phyloP scores from a whole-genome alignment of 2,113 vertebrate species.

The Vulpes lagopus region DNA sequence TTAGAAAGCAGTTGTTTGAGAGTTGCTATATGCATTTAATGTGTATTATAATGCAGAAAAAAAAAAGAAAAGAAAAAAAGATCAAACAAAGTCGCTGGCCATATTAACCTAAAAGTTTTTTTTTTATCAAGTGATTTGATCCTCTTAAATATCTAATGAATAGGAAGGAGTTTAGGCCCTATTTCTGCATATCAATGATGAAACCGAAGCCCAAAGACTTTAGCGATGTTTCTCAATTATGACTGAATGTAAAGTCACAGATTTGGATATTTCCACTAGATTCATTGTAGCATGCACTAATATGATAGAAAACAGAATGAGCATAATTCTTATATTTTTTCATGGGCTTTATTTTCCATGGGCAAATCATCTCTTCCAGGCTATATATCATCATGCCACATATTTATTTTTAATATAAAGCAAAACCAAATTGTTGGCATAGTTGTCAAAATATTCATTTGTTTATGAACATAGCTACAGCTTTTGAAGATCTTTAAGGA shows the following conservation, averaged over 20 bases:
- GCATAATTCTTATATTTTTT: background rate
- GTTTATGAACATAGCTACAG: background rate
- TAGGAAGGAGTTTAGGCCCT: background rate
- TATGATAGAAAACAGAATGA: background rate
- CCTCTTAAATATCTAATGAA: background rate
- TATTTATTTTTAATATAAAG: background rate
- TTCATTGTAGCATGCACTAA: background rate
- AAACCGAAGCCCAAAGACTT: background rate
- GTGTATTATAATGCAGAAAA: background rate
- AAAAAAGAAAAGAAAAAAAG: background rate
- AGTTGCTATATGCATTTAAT: background rate
- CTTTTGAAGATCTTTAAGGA: background rate
- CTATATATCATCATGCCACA: background rate
- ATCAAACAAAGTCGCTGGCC: background rate
- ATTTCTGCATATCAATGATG: background rate
- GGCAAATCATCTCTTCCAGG: background rate
- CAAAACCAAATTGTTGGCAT: background rate
- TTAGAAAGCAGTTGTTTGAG: background rate
- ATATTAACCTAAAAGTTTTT: background rate
- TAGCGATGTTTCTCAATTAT: background rate
- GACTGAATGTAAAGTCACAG: background rate
- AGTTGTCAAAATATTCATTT: background rate
- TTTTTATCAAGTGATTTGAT: background rate
- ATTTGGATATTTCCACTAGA: background rate
- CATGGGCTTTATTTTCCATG: background rate